phyloP scores from a whole-genome alignment of 2,113 vertebrate genomes.

The Nothobranchius furzeri region DNA sequence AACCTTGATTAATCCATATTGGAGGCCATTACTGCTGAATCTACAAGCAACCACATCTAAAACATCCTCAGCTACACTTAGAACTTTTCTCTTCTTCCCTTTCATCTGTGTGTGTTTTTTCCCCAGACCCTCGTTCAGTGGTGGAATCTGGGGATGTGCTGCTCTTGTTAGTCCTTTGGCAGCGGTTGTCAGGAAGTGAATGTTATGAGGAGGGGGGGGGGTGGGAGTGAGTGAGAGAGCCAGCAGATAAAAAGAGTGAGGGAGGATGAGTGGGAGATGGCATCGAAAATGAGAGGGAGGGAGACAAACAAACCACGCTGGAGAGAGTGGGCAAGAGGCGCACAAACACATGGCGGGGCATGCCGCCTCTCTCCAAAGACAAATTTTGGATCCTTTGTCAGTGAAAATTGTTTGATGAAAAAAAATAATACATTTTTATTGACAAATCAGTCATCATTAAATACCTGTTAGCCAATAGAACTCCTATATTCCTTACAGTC shows the following conservation, averaged over 20 bases:
- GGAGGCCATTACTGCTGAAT: conserved; percentile 37
- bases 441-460: conserved; percentile 24
- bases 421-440: too few relatives aligned
- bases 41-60: conserved; percentile 37
- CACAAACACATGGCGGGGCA: conserved; percentile 43
- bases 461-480: too few relatives aligned
- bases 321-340: conserved; percentile 22
- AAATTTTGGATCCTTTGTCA: conserved; percentile 83
- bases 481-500: too few relatives aligned
- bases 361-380: conserved; percentile 47
- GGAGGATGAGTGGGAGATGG: conserved; percentile 42
- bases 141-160: conserved; percentile 58
- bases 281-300: conserved; percentile 40
- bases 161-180: conserved; percentile 67
- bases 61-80: conserved; percentile 38
- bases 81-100: not conserved
- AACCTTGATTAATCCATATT: conserved; percentile 7
- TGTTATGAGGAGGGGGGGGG: conserved; percentile 62
- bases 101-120: conserved; percentile 8
- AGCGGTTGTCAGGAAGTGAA: conserved; percentile 70
- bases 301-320: conserved; percentile 9
- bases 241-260: conserved; percentile 42
- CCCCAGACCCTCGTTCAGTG: conserved; percentile 32
- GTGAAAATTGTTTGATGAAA: conserved; percentile 37
- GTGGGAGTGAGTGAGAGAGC: conserved; percentile 54